A percentile compares a stretch with the other conserved stretches of the same genome.
These are phyloP conservation scores for Oreochromis niloticus DNA, from an alignment of 2,113 vertebrate species.

Conservation along the genomic window DNA sequence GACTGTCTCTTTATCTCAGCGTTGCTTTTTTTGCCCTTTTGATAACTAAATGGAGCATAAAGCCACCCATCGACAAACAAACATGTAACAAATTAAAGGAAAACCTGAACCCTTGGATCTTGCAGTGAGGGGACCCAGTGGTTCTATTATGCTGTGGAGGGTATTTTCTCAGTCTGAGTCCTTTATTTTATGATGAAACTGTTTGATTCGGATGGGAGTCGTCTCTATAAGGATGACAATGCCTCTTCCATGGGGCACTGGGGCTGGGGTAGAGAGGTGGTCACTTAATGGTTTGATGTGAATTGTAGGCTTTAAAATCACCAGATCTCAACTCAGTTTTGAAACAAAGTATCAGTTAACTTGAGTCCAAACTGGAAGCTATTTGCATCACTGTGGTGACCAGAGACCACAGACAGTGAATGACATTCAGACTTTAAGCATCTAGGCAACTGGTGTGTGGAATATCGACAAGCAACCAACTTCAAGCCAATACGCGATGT, in stretches of 20 bases:
- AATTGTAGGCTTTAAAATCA: neutral
- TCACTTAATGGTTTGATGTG: neutral
- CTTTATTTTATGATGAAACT: neutral
- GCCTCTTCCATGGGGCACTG: neutral
- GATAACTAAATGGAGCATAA: conserved; percentile 21
- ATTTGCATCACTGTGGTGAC: neutral
- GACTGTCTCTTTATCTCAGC: conserved; percentile 6
- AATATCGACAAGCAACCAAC: neutral
- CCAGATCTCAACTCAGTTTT: neutral
- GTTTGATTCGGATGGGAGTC: neutral
- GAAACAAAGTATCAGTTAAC: neutral
- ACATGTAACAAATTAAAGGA: neutral
- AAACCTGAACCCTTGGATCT: neutral
- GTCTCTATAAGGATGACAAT: neutral
- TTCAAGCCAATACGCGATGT: neutral
- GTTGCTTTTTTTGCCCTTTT: conserved; percentile 10
- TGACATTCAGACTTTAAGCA: neutral
- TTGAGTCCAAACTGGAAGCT: neutral
- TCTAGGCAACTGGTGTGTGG: neutral
- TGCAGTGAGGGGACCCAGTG: neutral
- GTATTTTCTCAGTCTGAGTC: neutral
- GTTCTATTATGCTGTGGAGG: neutral
- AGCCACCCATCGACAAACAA: neutral
- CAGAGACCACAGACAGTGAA: neutral
- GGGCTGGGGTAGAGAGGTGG: neutral